Evolutionary conservation across 2,797 vertebrate species (phyloP), one percentile per base, ranked within the genome.

Genomic region (Hydrolagus colliei): DNA sequence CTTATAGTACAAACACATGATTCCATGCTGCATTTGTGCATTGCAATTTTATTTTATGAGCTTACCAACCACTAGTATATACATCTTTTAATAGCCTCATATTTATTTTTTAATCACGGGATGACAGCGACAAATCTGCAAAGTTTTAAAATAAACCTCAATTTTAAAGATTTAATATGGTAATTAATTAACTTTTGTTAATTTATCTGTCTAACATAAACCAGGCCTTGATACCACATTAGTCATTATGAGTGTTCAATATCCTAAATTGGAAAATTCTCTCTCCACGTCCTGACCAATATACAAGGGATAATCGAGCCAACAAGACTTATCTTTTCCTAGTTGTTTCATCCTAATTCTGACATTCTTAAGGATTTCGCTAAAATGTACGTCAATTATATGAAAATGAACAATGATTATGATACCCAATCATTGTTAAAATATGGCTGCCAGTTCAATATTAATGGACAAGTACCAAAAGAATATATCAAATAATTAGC

Each of bases 401-500:
- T 84, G 41, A 84, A 84, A 68, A 84, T 84, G 79, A 84, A 71
- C 79, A 71, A 84, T 84, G 79, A 71, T 84, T 84, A 67, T 84
- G 67, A 84, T 84, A 84, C 79, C 79, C 32, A 71, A 84, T 84
- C 79, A 84, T 84, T 84, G 65, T 20, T 84, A 84, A 84, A 84
- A 84, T 84, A 84, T 71, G 65, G 79, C 79, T 84, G n/a, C 79
- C 79, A 41, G 27, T 84, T 84, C 79, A 84, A 84, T 71, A 84
- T 84, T 84, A 84, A 84, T 84, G 71, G 79, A 84, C 71, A 35
- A 67, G 67, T 84, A 84, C 79, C 65, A 52, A 86, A 91, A 87
- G 87, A 90, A 93, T 91, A 90, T 92, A 90, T 93, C 91, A 93
- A 94, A 93, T 95, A 95, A 96, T 96, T 95, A 96, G 92, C 91